Evolutionary conservation across 1,140 invertebrate genomes (phyloP), one percentile per base, ranked within the genome.

Genomic region (Oncopeltus fasciatus): DNA sequence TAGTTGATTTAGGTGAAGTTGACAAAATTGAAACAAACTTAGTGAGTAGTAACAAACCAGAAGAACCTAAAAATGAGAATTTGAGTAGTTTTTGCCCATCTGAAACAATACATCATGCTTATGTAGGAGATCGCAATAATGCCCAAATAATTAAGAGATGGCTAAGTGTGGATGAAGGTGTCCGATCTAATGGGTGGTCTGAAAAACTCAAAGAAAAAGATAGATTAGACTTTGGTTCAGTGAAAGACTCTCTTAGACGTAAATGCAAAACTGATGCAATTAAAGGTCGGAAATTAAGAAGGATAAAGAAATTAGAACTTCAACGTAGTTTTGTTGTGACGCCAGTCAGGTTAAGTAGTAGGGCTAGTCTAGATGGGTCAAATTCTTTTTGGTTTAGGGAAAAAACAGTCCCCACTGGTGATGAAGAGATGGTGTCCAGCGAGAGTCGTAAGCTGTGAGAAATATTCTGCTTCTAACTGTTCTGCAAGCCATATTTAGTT

Each of bases 401-500:
- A 14, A 38, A 56, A 43, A 33, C 58, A 43, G 4, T 46, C 24
- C 20, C 38, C 14, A 1, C 18, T 18, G n/a, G 33, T 20, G 20
- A 12, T 31, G 51, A 20, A 53, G 29, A 18, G 63, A 47, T 51
- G 24, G 46, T 28, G 27, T 58, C 57, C 29, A 59, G 57, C 47
- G 59, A 64, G 60, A 65, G 65, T 62, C 66, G 67, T 69, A 69
- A 69, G 68, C 68, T 69, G 68, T 69, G 68, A 69, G 68, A 69
- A 68, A 60, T 66, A 29, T 58, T 67, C 64, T 66, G 65, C 67
- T 69, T 68, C 20, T 65, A 61, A 38, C 57, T 65, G 64, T 65
- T 62, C 38, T 65, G 64, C 64, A 65, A 65, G 64, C 64, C 49
- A 16, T 53, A 46, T 56, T 2, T 43, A 31, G 58, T 51, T n/a